phyloP scores from a whole-genome alignment of 53 echinoderm and acorn worm species.

The Holothuria leucospilota region DNA sequence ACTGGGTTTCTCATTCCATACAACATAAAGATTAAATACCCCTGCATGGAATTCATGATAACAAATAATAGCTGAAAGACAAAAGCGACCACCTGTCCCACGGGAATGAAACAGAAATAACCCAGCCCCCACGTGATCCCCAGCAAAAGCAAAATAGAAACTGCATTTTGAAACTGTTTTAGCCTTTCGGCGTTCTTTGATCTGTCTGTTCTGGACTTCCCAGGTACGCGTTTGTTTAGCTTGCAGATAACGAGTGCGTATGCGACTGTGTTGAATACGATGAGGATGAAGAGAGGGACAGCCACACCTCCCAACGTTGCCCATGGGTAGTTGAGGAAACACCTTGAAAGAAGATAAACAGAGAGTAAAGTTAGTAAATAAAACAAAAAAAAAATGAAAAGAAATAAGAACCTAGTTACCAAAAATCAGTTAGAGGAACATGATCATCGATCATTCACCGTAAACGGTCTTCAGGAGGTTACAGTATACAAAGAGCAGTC shows the following conservation, averaged over 20 bases:
- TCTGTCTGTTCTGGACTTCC: background rate
- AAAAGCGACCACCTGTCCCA: constrained; percentile 44
- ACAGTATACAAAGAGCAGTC: too few species aligned
- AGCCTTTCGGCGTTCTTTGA: background rate
- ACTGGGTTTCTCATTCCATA: constrained; percentile 85
- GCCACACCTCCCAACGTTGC: constrained; percentile 70
- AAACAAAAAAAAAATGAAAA: too few species aligned
- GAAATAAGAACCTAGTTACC: too few species aligned
- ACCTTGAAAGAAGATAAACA: constrained; percentile 41
- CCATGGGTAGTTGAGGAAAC: constrained; percentile 69
- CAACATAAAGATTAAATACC: constrained; percentile 87
- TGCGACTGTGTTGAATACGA: constrained; percentile 81
- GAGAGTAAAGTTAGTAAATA: background rate
- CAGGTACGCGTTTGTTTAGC: constrained; percentile 54
- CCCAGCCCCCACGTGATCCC: constrained; percentile 87
- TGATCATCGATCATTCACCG: too few species aligned
- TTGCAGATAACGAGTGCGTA: constrained; percentile 68
- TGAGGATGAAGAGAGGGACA: constrained; percentile 71
- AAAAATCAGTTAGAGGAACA: too few species aligned
- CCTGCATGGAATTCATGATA: constrained; percentile 85
- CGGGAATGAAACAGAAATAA: constrained; percentile 73
- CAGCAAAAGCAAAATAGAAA: constrained; percentile 77
- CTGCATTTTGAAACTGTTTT: constrained; percentile 74
- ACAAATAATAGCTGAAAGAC: constrained; percentile 79
- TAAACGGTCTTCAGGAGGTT: too few species aligned